phyloP scores from a whole-genome alignment of 1,140 invertebrate genomes.

The Mycetomoellerius zeteki region DNA sequence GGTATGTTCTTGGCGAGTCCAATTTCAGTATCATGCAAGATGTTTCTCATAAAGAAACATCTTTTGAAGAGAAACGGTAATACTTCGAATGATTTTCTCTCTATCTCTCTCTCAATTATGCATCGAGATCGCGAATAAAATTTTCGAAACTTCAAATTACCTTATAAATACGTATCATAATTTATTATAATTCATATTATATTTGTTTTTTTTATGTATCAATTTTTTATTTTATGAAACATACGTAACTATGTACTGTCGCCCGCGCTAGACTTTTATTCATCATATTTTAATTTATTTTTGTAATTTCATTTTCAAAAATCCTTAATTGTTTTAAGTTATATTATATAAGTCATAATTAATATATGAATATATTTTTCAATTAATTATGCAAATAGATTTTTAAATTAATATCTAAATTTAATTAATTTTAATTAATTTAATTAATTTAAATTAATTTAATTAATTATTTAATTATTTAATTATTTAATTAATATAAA shows the following conservation, averaged over 20 bases:
- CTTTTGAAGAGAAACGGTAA: conserved; percentile 9
- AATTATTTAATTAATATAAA: no score
- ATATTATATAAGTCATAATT: background rate
- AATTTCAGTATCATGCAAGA: conserved; percentile 25
- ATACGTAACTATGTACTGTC: no score
- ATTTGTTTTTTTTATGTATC: no score
- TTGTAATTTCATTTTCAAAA: no score
- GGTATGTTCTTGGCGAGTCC: conserved; percentile 15
- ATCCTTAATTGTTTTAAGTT: no score
- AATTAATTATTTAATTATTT: no score
- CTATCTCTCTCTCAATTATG: background rate
- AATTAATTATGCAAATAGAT: background rate
- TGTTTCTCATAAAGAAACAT: background rate
- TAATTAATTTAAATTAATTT: no score
- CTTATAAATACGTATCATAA: background rate
- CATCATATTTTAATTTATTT: no score
- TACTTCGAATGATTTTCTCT: background rate
- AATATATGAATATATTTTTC: background rate
- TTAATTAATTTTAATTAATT: no score
- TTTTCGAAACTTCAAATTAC: background rate
- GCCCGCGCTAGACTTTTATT: no score
- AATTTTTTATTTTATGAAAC: no score
- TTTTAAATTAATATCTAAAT: background rate
- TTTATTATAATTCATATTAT: no score
- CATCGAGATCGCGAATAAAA: background rate